These are phyloP conservation scores for Platyrinchus mystaceus DNA, from an alignment of 2,797 vertebrate genomes.

Conservation along the genomic window DNA sequence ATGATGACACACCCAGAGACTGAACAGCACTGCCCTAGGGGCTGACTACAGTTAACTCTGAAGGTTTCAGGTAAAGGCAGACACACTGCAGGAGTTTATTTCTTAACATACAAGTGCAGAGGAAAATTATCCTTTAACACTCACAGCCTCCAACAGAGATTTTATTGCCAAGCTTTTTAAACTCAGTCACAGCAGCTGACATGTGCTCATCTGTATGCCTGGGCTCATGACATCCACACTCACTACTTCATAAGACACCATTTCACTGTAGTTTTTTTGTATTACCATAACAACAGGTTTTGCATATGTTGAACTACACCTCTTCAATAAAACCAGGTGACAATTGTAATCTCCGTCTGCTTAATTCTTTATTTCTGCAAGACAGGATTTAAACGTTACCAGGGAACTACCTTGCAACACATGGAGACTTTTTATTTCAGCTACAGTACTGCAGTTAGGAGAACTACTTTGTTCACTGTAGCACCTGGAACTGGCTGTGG, in stretches of 20 bases:
- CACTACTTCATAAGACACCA: neutral
- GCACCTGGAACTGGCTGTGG: neutral
- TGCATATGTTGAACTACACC: conserved; percentile 9
- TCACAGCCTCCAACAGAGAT: neutral
- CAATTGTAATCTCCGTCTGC: neutral
- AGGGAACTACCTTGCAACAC: conserved; percentile 41
- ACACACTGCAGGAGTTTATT: conserved; percentile 19
- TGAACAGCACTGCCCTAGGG: neutral
- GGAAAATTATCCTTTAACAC: neutral
- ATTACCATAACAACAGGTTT: neutral
- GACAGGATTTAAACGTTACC: conserved; percentile 54
- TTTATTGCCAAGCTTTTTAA: neutral
- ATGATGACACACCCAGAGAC: neutral
- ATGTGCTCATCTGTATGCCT: neutral
- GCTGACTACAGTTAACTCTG: neutral
- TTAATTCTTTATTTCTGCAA: conserved; percentile 62
- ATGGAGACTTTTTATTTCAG: conserved; percentile 11
- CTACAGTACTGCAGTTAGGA: neutral
- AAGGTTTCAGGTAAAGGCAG: neutral
- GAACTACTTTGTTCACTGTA: neutral
- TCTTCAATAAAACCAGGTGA: conserved; percentile 30
- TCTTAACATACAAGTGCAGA: conserved; percentile 25
- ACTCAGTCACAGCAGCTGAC: neutral
- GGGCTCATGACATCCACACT: neutral
- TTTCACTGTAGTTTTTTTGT: neutral